Evolutionary conservation across 1,140 invertebrate genomes (phyloP), one percentile per base, ranked within the genome.

Genomic region (Pinna nobilis): DNA sequence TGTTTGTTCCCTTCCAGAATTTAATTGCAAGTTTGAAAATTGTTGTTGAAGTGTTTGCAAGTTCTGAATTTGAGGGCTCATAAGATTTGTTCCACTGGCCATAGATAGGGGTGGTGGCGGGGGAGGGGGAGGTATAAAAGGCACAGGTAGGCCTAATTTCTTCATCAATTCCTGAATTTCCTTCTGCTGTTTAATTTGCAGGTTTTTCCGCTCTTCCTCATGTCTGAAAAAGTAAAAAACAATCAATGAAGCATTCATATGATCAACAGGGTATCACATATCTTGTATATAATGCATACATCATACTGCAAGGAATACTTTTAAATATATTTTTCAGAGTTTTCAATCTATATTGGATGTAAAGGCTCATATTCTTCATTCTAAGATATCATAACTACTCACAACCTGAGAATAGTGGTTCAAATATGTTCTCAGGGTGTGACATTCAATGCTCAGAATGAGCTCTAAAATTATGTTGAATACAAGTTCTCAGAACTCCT

Each of bases 111-210:
- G 66, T n/a, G 73, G 20, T 35, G 50, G 73, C 25, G 68, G 68
- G n/a, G 67, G 37, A 18, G 72, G 72, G 28, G 72, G 72, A 25
- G 66, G 65, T 39, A 72, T 39, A 55, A 68, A 33, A 41, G 69
- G 64, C 18, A 76, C 49, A 60, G 59, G 51, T 23, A 73, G 60
- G 13, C 77, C 80, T 28, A 71, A 67, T 25, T 51, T 67, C 23
- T 53, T 63, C 49, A 72, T 57, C 60, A 79, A 81, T 3, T 53
- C 69, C 41, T 68, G 49, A 1, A 73, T 33, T 60, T 80, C 78
- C 37, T 63, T 67, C 35, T 79, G 72, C n/a, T 81, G 77, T 41
- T 51, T 67, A 35, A 70, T 41, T 3, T 72, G 51, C 35, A 81
- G 63, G 41, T 74, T 64, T 18, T 72, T 68, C 37, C 65, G 37